Percentiles rank a stretch among this genome's conserved stretches.
These are phyloP conservation scores for Latrodectus geometricus DNA, from an alignment of 1,140 invertebrate species.

Conservation along the genomic window DNA sequence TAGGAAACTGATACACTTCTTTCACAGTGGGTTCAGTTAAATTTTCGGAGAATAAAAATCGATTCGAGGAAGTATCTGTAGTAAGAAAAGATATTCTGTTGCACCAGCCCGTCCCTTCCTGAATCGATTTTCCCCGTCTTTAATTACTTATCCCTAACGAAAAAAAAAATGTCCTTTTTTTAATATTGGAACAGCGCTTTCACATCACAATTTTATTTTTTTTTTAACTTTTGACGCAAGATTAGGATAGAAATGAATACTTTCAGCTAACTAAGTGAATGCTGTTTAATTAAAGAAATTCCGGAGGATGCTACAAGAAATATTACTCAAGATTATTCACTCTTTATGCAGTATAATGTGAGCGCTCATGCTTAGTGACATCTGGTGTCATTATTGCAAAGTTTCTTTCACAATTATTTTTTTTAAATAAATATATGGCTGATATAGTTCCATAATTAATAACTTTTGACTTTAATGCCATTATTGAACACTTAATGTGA, in stretches of 20 bases:
- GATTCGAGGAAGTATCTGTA: not conserved
- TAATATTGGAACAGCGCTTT: constrained; percentile 31
- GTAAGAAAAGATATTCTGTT: constrained; percentile 22
- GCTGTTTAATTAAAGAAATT: constrained; percentile 53
- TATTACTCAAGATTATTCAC: constrained; percentile 51
- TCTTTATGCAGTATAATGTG: constrained; percentile 23
- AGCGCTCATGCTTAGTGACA: constrained; percentile 32
- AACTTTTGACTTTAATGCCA: too few species aligned
- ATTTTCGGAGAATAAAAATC: constrained; percentile 7
- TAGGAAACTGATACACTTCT: not conserved
- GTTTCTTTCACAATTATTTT: constrained; percentile 10
- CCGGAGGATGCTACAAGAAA: constrained; percentile 29
- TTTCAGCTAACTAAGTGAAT: constrained; percentile 46
- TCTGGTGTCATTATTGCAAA: not conserved
- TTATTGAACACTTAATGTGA: too few species aligned
- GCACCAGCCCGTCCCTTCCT: constrained; percentile 9
- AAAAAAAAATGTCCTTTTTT: constrained; percentile 39
- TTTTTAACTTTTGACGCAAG: constrained; percentile 22
- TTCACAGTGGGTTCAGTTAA: not conserved
- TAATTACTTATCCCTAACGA: constrained; percentile 47
- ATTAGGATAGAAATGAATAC: constrained; percentile 45
- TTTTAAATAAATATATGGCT: too few species aligned
- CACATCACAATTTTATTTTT: constrained; percentile 14
- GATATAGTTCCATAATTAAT: too few species aligned
- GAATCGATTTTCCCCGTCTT: constrained; percentile 31